These are phyloP conservation scores for Eudasyphora cyanicolor DNA, from an alignment of 2,888 invertebrate genomes.

Conservation along the genomic window DNA sequence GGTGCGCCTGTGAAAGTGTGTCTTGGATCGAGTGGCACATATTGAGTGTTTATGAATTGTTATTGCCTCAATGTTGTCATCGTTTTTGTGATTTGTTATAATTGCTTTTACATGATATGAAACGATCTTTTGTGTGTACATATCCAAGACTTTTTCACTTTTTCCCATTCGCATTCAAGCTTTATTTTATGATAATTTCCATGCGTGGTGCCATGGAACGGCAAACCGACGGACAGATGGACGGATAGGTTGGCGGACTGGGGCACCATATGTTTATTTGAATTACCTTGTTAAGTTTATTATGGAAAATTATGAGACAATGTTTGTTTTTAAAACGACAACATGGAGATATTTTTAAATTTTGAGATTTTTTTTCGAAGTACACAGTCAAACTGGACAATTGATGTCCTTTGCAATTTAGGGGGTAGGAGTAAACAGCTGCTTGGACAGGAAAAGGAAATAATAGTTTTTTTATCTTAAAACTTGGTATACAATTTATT, in stretches of 20 bases:
- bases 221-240: no score
- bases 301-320: conserved; percentile 44
- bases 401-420: no score
- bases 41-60: conserved; percentile 68
- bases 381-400: no score
- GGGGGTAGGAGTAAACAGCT: neutral
- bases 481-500: neutral
- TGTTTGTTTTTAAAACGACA: neutral
- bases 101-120: conserved; percentile 66
- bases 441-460: neutral
- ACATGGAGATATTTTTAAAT: neutral
- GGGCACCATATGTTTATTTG: conserved; percentile 7
- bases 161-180: neutral
- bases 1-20: neutral
- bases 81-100: conserved; percentile 66
- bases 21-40: conserved; percentile 52
- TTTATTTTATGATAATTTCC: conserved; percentile 32
- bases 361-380: no score
- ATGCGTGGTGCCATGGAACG: neutral
- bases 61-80: conserved; percentile 66
- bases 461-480: neutral
- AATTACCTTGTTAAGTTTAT: conserved; percentile 64
- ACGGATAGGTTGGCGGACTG: neutral
- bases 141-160: neutral
- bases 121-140: conserved; percentile 22